phyloP scores from a whole-genome alignment of 2,888 invertebrate genomes.

The Laspeyria flexula region DNA sequence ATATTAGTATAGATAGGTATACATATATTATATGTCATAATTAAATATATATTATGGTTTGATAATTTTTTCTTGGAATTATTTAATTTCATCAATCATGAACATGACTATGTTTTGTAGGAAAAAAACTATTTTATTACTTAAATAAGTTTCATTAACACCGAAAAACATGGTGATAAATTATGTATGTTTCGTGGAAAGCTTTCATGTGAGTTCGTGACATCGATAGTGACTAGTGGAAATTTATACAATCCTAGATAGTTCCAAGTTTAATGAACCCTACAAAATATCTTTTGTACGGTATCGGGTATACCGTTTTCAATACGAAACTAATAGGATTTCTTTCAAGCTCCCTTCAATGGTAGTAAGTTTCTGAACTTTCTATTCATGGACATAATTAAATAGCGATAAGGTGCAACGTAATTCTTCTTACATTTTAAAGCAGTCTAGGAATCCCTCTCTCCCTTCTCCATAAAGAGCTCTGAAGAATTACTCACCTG shows the following conservation, averaged over 20 bases:
- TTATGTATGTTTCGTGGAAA: slow-evolving; percentile 21
- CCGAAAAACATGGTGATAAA: slow-evolving; percentile 10
- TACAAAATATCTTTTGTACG: background rate
- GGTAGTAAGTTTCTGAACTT: background rate
- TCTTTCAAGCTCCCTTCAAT: background rate
- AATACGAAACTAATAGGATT: background rate
- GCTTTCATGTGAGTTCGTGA: slow-evolving; percentile 15
- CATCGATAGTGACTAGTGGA: slow-evolving; percentile 8
- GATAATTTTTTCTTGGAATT: too few species aligned
- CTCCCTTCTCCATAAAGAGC: too few species aligned
- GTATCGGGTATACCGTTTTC: background rate
- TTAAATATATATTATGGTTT: too few species aligned
- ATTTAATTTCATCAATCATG: too few species aligned
- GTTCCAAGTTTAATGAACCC: slow-evolving; percentile 23
- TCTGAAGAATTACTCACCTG: too few species aligned
- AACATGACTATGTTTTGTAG: too few species aligned
- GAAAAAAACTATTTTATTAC: background rate
- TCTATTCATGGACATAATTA: background rate
- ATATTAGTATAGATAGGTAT: too few species aligned
- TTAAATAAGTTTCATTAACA: background rate
- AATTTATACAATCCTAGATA: slow-evolving; percentile 7
- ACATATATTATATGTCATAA: too few species aligned
- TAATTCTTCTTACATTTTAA: too few species aligned
- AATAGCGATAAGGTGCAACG: too few species aligned
- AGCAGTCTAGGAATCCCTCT: too few species aligned